Conservation (phyloP, 1,140 invertebrate genomes). For the Zaprionus camerounensis region DNA sequence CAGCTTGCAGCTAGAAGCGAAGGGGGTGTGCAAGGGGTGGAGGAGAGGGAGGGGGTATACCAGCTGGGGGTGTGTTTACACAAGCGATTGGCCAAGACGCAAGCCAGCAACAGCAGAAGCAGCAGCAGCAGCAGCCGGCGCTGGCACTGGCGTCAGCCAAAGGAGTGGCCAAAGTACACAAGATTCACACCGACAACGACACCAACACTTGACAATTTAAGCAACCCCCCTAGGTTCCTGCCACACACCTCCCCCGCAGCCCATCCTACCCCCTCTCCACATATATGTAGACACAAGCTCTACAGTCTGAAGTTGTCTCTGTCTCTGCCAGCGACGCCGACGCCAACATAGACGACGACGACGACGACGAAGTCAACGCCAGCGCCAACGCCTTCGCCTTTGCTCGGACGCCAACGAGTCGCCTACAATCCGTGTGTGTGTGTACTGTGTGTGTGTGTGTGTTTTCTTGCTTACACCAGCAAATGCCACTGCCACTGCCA, state of each 20-base stretch:
- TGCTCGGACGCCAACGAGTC: constrained; percentile 21
- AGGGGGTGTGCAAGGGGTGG: constrained; percentile 14
- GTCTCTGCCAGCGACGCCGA: constrained; percentile 8
- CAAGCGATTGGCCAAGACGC: constrained; percentile 78
- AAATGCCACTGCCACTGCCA: too few species aligned
- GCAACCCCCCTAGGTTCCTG: constrained; percentile 38
- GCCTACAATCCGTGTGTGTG: constrained; percentile 8
- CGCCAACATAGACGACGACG: background rate
- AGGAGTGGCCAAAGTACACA: constrained; percentile 85
- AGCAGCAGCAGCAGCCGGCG: constrained; percentile 1
- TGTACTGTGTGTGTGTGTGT: constrained; percentile 11
- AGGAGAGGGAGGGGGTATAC: background rate
- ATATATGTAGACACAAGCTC: background rate
- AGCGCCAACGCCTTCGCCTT: background rate
- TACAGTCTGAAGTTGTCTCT: constrained; percentile 21
- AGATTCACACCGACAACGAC: constrained; percentile 75
- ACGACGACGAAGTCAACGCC: background rate
- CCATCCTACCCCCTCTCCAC: background rate
- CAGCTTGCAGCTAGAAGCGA: background rate
- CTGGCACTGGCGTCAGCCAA: constrained; percentile 49
- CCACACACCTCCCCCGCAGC: constrained; percentile 14
- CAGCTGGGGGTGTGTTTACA: constrained; percentile 60
- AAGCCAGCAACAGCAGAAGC: background rate
- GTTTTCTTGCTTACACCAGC: constrained; percentile 17
- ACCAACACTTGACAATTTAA: constrained; percentile 74